These are phyloP conservation scores for Plodia interpunctella DNA, from an alignment of 1,140 invertebrate species.

Conservation along the genomic window DNA sequence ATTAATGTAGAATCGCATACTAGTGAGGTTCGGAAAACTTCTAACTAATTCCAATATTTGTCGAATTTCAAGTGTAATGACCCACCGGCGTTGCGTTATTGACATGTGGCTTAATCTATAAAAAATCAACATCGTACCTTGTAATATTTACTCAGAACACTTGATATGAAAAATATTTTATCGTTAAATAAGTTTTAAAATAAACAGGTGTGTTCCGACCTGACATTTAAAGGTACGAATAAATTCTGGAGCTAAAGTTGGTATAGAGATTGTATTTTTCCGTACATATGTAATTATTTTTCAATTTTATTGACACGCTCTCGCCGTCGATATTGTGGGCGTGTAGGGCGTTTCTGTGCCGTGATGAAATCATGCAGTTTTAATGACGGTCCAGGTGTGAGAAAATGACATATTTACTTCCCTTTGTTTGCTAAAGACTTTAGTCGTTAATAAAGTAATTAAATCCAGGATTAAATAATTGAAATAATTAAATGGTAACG, in stretches of 20 bases:
- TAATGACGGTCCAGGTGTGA: not conserved
- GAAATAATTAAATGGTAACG: no score
- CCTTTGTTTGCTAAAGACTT: not conserved
- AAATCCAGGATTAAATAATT: no score
- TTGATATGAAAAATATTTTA: conserved; percentile 62
- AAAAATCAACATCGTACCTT: conserved; percentile 56
- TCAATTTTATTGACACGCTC: not conserved
- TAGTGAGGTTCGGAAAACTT: no score
- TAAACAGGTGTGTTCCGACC: conserved; percentile 52
- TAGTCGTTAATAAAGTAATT: not conserved
- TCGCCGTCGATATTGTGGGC: not conserved
- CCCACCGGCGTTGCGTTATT: conserved; percentile 28
- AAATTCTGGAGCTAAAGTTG: conserved; percentile 22
- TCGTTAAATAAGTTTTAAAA: conserved; percentile 32
- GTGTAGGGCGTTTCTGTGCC: not conserved
- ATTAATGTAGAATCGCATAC: no score
- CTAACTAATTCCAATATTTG: conserved; percentile 31
- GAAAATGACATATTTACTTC: not conserved
- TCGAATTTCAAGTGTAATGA: conserved; percentile 41
- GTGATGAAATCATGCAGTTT: not conserved
- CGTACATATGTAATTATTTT: conserved; percentile 3
- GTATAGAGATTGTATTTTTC: conserved; percentile 14
- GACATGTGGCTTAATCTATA: conserved; percentile 51
- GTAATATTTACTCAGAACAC: conserved; percentile 50
- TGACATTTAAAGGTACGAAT: conserved; percentile 23